phyloP scores from a whole-genome alignment of 2,888 invertebrate species.

The Eristalis pertinax region DNA sequence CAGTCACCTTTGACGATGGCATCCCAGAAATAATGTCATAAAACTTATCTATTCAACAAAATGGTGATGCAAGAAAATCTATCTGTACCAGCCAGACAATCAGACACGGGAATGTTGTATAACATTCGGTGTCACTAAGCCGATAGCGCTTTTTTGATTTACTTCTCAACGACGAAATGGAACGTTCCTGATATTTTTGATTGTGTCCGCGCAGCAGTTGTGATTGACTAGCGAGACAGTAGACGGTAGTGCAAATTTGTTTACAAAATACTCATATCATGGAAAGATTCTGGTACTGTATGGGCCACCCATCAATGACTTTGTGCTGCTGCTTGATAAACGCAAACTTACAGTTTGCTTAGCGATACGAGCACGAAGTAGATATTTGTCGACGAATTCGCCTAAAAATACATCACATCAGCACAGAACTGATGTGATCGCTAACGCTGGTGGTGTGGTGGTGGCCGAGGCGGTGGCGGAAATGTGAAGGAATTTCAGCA shows the following conservation, averaged over 20 bases:
- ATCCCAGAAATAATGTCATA: neutral
- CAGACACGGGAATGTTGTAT: neutral
- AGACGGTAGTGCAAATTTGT: neutral
- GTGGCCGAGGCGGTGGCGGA: neutral
- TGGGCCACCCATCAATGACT: neutral
- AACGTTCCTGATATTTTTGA: neutral
- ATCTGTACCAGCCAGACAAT: neutral
- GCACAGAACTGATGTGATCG: neutral
- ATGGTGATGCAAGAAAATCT: conserved; percentile 1
- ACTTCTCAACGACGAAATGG: neutral
- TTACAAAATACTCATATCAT: neutral
- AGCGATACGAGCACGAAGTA: neutral
- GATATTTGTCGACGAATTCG: neutral
- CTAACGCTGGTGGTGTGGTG: neutral
- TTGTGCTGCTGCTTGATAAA: neutral
- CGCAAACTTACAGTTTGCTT: neutral
- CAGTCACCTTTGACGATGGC: neutral
- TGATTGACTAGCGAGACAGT: neutral
- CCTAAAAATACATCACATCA: neutral
- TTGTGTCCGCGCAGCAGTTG: neutral
- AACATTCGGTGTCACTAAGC: neutral
- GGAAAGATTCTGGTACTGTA: neutral
- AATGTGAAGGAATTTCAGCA: neutral
- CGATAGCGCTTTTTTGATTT: neutral
- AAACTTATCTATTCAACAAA: neutral